phyloP scores from a whole-genome alignment of 1,140 invertebrate species.

The Drosophila truncata region DNA sequence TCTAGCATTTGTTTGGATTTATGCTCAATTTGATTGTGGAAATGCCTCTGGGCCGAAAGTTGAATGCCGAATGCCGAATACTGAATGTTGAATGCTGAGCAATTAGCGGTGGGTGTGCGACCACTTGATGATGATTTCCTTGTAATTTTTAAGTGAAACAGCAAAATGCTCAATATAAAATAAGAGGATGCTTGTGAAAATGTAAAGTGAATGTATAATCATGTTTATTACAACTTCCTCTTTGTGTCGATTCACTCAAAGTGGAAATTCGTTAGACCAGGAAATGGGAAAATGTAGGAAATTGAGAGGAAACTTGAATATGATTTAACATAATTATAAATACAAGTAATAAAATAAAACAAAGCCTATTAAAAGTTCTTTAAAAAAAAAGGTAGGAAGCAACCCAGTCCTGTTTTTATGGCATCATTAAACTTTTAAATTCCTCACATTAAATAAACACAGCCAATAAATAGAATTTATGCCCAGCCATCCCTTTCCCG shows the following conservation, averaged over 20 bases:
- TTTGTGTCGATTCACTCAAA: not conserved
- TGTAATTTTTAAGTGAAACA: conserved; percentile 31
- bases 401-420: not conserved
- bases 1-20: conserved; percentile 68
- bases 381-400: not conserved
- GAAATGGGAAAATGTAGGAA: not conserved
- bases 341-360: not conserved
- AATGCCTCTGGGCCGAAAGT: conserved; percentile 47
- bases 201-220: not conserved
- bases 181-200: not conserved
- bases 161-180: not conserved
- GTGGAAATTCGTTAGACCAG: not conserved
- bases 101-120: conserved; percentile 28
- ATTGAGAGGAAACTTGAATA: not conserved
- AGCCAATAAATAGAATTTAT: conserved; percentile 24
- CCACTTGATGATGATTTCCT: conserved; percentile 25
- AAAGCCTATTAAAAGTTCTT: not conserved
- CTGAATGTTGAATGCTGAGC: conserved; percentile 10
- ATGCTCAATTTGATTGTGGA: conserved; percentile 76
- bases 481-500: not conserved
- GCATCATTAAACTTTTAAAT: not conserved
- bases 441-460: conserved; percentile 1
- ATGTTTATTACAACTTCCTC: conserved; percentile 2
- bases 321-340: not conserved
- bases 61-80: not conserved